Conservation (phyloP, 2,797 vertebrate species). For the Anguilla pacifica region DNA sequence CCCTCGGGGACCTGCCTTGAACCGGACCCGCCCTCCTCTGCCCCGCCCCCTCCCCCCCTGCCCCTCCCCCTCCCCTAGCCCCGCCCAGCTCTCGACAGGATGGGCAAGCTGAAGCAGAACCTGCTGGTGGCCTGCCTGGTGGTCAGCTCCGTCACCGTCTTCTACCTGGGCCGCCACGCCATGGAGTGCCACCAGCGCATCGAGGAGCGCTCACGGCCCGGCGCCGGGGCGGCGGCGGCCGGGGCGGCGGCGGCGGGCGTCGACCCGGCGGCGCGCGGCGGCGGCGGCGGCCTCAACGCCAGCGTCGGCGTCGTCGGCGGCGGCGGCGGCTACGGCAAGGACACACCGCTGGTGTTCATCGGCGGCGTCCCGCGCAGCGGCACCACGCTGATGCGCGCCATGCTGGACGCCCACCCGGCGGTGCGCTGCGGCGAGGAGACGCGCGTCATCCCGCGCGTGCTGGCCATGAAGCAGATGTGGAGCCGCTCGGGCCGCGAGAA, state of each 20-base stretch:
- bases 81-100: conserved; percentile 69
- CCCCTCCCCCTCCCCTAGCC: neutral
- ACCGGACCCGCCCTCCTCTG: conserved; percentile 54
- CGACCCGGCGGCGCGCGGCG: conserved; percentile 53
- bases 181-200: conserved; percentile 97
- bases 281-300: conserved; percentile 63
- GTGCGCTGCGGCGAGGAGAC: conserved; percentile 94
- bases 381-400: conserved; percentile 95
- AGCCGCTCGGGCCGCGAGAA: conserved; percentile 94
- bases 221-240: neutral
- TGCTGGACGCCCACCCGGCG: conserved; percentile 94
- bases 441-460: conserved; percentile 89
- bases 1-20: conserved; percentile 62
- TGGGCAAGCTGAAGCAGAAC: conserved; percentile 97
- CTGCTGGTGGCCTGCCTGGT: conserved; percentile 89
- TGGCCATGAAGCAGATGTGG: conserved; percentile 98
- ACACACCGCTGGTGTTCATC: conserved; percentile 96
- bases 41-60: neutral
- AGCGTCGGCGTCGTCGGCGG: conserved; percentile 70
- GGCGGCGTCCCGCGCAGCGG: conserved; percentile 94
- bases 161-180: conserved; percentile 92
- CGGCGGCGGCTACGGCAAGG: conserved; percentile 88
- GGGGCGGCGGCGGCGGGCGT: conserved; percentile 51
- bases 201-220: conserved; percentile 78
- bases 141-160: conserved; percentile 91